phyloP scores from a whole-genome alignment of 2,888 invertebrate species.

The Masnerella sp. region DNA sequence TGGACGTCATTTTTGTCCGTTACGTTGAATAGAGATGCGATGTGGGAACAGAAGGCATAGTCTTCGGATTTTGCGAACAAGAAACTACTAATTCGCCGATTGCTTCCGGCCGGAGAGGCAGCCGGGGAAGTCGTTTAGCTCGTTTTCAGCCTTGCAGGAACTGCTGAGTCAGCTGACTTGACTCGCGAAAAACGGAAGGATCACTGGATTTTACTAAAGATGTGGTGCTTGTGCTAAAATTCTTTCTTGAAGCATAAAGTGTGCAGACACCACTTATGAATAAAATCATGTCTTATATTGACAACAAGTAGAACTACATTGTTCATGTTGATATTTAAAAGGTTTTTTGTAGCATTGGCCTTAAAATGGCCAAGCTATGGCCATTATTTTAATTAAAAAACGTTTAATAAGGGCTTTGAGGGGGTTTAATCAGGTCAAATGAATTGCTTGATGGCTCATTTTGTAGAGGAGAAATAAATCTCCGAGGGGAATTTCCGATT shows the following conservation, averaged over 20 bases:
- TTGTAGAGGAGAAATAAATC: too few species aligned
- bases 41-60: constrained; percentile 24
- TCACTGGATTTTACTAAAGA: constrained; percentile 56
- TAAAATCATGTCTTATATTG: too few species aligned
- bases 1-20: too few species aligned
- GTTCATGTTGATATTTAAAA: too few species aligned
- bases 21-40: constrained; percentile 27
- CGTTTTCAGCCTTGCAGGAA: constrained; percentile 57
- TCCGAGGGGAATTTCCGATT: too few species aligned
- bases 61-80: constrained; percentile 62
- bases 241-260: constrained; percentile 51
- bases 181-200: constrained; percentile 53
- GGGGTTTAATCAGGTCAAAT: too few species aligned
- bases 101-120: constrained; percentile 60
- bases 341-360: too few species aligned
- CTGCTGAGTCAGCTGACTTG: constrained; percentile 61
- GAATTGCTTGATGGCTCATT: too few species aligned
- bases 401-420: too few species aligned
- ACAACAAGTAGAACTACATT: too few species aligned
- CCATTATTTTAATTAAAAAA: too few species aligned
- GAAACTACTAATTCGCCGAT: constrained; percentile 68
- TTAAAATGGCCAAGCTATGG: too few species aligned
- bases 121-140: constrained; percentile 58
- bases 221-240: constrained; percentile 56
- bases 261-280: constrained; percentile 52